Evolutionary conservation across 2,797 vertebrate genomes (phyloP).

Genomic region (Thaleichthys pacificus): DNA sequence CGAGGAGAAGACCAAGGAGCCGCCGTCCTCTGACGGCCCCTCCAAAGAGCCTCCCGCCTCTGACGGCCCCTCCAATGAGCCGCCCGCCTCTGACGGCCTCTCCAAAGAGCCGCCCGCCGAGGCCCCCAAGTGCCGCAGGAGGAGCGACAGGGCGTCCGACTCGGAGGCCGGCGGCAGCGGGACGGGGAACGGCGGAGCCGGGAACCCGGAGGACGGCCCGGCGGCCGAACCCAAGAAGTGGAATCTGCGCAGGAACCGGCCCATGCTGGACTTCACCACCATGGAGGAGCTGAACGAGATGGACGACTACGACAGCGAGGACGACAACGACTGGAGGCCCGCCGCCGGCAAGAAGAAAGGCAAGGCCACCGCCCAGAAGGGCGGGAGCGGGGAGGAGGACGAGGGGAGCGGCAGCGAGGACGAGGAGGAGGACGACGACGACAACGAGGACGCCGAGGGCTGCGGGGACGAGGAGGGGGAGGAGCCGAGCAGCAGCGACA

Average conservation of each 20-base stretch:
- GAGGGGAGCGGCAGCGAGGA: conserved; percentile 71
- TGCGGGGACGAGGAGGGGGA: conserved; percentile 43
- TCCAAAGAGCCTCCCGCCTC: conserved; percentile 72
- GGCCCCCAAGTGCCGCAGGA: conserved; percentile 78
- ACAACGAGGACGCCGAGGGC: conserved; percentile 30
- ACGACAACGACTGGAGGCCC: conserved; percentile 98
- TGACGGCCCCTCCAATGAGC: conserved; percentile 78
- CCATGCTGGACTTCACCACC: conserved; percentile 92
- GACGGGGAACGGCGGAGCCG: conserved; percentile 16
- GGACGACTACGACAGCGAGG: conserved; percentile 98
- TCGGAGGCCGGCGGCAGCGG: conserved; percentile 58
- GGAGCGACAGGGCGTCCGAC: conserved; percentile 76
- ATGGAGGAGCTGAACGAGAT: conserved; percentile 97
- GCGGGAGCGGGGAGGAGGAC: conserved; percentile 80
- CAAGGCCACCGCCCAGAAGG: conserved; percentile 80
- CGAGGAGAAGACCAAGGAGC: conserved; percentile 76
- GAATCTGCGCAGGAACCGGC: conserved; percentile 94
- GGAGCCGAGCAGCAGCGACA: conserved; percentile 82
- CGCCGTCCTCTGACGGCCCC: conserved; percentile 77
- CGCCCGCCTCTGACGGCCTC: conserved; percentile 77
- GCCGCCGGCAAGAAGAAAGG: conserved; percentile 85
- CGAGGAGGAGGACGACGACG: conserved; percentile 67
- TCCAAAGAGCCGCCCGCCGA: conserved; percentile 68
- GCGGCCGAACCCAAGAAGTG: conserved; percentile 91
- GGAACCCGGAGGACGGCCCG: conserved; percentile 73